A percentile compares a stretch with the other conserved stretches of the same genome.
Evolutionary conservation across 2,888 invertebrate species (phyloP).

Genomic region (Drosophila paracracens): DNA sequence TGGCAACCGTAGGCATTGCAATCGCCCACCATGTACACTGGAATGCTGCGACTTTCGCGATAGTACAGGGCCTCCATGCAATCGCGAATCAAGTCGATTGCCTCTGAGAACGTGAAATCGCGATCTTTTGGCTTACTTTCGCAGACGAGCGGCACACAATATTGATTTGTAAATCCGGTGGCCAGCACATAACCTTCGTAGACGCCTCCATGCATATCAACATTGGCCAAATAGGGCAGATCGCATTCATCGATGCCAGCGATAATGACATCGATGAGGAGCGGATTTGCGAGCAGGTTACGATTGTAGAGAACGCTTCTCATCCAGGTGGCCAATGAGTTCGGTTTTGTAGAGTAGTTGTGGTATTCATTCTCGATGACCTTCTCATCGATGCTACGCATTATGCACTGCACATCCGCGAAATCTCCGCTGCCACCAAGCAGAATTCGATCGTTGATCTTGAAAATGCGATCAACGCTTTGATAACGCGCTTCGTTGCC

Average conservation of each 20-base stretch:
- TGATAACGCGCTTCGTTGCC: background rate
- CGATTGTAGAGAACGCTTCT: background rate
- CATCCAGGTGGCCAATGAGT: background rate
- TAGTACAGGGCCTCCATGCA: conserved; percentile 4
- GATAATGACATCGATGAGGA: background rate
- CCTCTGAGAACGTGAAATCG: background rate
- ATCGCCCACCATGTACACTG: background rate
- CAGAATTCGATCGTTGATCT: background rate
- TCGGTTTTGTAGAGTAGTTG: background rate
- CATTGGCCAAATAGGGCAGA: background rate
- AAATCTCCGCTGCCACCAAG: background rate
- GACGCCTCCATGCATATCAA: background rate
- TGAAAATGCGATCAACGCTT: background rate
- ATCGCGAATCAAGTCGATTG: background rate
- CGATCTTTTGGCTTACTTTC: background rate
- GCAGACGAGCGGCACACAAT: conserved; percentile 3
- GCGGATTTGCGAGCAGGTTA: no score
- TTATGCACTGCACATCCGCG: background rate
- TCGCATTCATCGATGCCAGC: background rate
- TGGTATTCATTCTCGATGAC: background rate
- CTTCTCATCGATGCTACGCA: background rate
- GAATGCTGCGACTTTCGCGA: background rate
- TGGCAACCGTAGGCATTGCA: background rate
- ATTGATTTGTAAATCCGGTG: background rate
- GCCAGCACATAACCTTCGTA: conserved; percentile 8